Conservation (phyloP, 1,140 invertebrate species). For the Phymastichus coffea region DNA sequence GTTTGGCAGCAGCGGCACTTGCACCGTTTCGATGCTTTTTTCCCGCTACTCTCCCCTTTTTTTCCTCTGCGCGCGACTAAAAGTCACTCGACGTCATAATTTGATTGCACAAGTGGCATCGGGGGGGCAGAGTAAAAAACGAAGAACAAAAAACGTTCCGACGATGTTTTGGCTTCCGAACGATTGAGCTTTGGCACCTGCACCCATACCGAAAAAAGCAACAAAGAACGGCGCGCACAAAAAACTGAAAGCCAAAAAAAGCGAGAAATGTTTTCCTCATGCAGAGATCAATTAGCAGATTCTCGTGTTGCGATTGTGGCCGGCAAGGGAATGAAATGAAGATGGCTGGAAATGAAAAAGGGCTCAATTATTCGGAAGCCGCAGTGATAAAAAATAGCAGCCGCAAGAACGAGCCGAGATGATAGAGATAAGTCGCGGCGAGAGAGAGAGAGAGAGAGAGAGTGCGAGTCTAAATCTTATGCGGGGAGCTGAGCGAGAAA, state of each 20-base stretch:
- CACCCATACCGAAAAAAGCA: background rate
- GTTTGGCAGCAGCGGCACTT: background rate
- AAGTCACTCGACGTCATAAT: constrained; percentile 16
- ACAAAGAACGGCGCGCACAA: background rate
- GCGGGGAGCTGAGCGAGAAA: too few species aligned
- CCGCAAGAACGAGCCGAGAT: too few species aligned
- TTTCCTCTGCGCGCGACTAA: background rate
- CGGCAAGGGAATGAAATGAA: too few species aligned
- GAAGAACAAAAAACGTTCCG: constrained; percentile 14
- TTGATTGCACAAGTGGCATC: constrained; percentile 12
- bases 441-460: background rate
- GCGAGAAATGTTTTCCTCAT: background rate
- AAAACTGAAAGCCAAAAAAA: background rate
- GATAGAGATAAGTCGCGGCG: constrained; percentile 3
- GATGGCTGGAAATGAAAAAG: too few species aligned
- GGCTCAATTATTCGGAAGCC: too few species aligned
- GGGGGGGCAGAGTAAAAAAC: too few species aligned
- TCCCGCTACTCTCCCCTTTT: background rate
- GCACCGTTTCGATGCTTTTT: background rate
- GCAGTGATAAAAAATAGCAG: too few species aligned
- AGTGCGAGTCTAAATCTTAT: too few species aligned
- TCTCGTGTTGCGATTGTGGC: too few species aligned
- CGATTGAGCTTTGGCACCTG: background rate
- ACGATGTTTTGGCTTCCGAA: background rate
- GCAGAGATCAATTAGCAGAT: too few species aligned